phyloP scores from a whole-genome alignment of 92 coral and sea anemone genomes.

The Zoanthus sansibaricus region DNA sequence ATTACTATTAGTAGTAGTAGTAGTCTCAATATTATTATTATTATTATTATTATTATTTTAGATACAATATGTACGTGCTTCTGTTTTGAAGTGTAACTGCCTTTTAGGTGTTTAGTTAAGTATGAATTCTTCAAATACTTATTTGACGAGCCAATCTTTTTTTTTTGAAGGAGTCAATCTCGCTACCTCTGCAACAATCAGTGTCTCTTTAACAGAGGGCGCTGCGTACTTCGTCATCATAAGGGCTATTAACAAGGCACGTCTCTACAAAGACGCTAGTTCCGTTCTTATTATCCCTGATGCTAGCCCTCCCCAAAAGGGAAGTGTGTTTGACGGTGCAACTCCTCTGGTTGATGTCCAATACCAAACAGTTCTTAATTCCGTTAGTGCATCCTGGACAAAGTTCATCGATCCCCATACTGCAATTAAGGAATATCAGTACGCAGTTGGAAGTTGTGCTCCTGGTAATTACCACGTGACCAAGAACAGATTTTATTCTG shows the following conservation, averaged over 20 bases:
- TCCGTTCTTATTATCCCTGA: slow-evolving; percentile 79
- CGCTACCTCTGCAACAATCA: slow-evolving; percentile 76
- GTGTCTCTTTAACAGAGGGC: slow-evolving; percentile 73
- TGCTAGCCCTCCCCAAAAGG: slow-evolving; percentile 73
- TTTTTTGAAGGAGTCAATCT: slow-evolving; percentile 69
- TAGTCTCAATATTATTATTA: too few species aligned
- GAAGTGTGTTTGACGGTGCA: slow-evolving; percentile 83
- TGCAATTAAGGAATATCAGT: slow-evolving; percentile 72
- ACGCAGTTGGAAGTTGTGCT: slow-evolving; percentile 87
- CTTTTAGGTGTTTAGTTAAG: too few species aligned
- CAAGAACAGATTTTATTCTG: slow-evolving; percentile 67
- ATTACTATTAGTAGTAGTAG: too few species aligned
- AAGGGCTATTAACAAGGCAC: slow-evolving; percentile 84
- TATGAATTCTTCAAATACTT: not conserved
- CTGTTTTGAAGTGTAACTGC: too few species aligned
- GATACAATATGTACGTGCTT: too few species aligned
- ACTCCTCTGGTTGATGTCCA: slow-evolving; percentile 64
- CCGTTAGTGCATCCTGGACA: slow-evolving; percentile 83
- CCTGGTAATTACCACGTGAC: slow-evolving; percentile 92
- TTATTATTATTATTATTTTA: too few species aligned
- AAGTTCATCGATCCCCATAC: slow-evolving; percentile 72
- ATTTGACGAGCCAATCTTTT: slow-evolving; percentile 42
- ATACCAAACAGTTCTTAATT: slow-evolving; percentile 70
- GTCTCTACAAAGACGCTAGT: slow-evolving; percentile 75
- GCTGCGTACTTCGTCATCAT: slow-evolving; percentile 72